Evolutionary conservation across 2,888 invertebrate species (phyloP), one percentile per base, ranked within the genome.

Genomic region (Alsophila aescularia): DNA sequence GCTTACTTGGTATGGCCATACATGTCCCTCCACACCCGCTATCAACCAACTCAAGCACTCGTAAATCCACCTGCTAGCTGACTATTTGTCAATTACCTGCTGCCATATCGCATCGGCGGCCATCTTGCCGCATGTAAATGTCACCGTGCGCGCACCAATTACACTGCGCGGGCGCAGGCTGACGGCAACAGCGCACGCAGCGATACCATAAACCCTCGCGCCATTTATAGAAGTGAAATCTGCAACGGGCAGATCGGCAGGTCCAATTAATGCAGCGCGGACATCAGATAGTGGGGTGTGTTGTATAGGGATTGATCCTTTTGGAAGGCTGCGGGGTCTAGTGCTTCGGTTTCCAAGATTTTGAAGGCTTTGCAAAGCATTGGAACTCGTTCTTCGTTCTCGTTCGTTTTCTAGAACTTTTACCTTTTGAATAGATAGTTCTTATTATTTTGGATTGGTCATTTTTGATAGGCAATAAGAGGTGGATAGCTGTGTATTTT

Each of bases 41-140:
- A 45, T 45, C 52, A 36, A 40, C 52, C 34, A 31, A 21, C 42
- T 45, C 18, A 24, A 40, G 15, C 32, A 31, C 50, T 58, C 58
- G 57, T 64, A 64, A 64, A 60, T 60, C 58, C 62, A 58, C 64
- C 58, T 62, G 64, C 50, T 47, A 18, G 36, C 50, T 59, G 55
- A 69, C 79, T 83, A 87, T 91, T 90, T 90, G 90, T 91, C 90
- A 91, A 89, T 88, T 85, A 83, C 79, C 81, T 78, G 81, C 37
- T 60, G 53, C 84, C 86, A 80, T 85, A 83, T 83, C 84, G 80
- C 81, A 72, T 76, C 79, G 77, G 55, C 88, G 79, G 88, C 89
- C 89, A 90, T 90, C 89, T 90, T 88, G 87, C 70, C 60, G 76
- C 88, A 80, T 87, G 90, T 89, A 87, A 87, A 87, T 87, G 90